These are phyloP conservation scores for Aplysina aerophoba DNA, from an alignment of 37 sponge, comb jelly and placozoan genomes.

Conservation along the genomic window DNA sequence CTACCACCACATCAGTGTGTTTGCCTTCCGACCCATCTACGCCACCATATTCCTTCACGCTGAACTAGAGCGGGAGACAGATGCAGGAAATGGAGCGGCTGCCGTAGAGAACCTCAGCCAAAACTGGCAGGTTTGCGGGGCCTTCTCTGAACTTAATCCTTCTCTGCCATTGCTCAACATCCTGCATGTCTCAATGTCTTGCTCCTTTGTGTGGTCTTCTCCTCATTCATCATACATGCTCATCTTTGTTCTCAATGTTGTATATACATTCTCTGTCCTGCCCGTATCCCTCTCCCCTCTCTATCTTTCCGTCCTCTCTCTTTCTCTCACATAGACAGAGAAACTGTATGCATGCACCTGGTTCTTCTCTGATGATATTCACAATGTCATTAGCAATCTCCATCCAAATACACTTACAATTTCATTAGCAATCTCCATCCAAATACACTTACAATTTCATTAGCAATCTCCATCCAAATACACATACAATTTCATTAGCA, in stretches of 20 bases:
- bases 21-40: neutral
- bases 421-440: neutral
- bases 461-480: neutral
- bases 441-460: neutral
- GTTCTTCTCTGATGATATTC: neutral
- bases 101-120: neutral
- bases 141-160: too few relatives aligned
- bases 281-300: too few relatives aligned
- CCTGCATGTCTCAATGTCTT: too few relatives aligned
- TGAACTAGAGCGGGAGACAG: neutral
- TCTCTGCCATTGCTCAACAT: too few relatives aligned
- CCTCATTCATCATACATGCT: too few relatives aligned
- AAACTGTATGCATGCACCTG: conserved; percentile 5
- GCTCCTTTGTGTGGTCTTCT: too few relatives aligned
- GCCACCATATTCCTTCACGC: neutral
- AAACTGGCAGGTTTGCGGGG: neutral
- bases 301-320: too few relatives aligned
- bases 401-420: too few relatives aligned
- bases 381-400: neutral
- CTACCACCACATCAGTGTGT: neutral
- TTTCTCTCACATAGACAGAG: neutral
- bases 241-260: too few relatives aligned
- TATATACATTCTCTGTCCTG: too few relatives aligned
- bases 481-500: too few relatives aligned
- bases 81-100: neutral